Evolutionary conservation across 2,888 invertebrate genomes (phyloP).

Genomic region (Philaethria dido): DNA sequence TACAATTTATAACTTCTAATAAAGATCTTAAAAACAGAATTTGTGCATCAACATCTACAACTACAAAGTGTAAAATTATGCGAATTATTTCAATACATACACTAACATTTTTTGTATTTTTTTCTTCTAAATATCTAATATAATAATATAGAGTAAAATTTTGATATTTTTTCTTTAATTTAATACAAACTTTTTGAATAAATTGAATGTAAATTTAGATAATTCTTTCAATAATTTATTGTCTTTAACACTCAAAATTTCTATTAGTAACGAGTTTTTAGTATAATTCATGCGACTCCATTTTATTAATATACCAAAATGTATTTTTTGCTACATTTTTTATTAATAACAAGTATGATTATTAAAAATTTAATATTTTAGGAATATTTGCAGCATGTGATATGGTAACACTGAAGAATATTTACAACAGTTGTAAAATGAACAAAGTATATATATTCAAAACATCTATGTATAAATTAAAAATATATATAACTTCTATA

Average conservation of each 20-base stretch:
- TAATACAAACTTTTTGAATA: slow-evolving; percentile 39
- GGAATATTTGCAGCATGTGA: slow-evolving; percentile 8
- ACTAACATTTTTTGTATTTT: slow-evolving; percentile 24
- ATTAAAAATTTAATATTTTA: slow-evolving; percentile 11
- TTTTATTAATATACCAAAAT: slow-evolving; percentile 5
- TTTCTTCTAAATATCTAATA: slow-evolving; percentile 27
- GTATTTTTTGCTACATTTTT: slow-evolving; percentile 12
- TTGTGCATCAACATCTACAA: slow-evolving; percentile 78
- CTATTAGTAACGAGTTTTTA: slow-evolving; percentile 15
- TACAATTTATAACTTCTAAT: slow-evolving; percentile 56
- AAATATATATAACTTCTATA: background rate
- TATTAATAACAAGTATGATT: background rate
- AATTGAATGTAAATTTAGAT: slow-evolving; percentile 27
- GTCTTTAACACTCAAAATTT: slow-evolving; percentile 27
- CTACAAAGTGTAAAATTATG: slow-evolving; percentile 72
- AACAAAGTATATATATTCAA: background rate
- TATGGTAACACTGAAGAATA: slow-evolving; percentile 17
- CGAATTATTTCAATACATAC: slow-evolving; percentile 51
- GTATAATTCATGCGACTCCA: background rate
- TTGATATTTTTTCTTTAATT: slow-evolving; percentile 36
- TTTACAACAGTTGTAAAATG: slow-evolving; percentile 11
- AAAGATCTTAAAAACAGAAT: slow-evolving; percentile 65
- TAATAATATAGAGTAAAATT: slow-evolving; percentile 30
- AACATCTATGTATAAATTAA: background rate
- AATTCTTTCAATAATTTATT: slow-evolving; percentile 35